Base-by-base conservation (phyloP, 2,113 vertebrate genomes). In the Coreoperca whiteheadi region DNA sequence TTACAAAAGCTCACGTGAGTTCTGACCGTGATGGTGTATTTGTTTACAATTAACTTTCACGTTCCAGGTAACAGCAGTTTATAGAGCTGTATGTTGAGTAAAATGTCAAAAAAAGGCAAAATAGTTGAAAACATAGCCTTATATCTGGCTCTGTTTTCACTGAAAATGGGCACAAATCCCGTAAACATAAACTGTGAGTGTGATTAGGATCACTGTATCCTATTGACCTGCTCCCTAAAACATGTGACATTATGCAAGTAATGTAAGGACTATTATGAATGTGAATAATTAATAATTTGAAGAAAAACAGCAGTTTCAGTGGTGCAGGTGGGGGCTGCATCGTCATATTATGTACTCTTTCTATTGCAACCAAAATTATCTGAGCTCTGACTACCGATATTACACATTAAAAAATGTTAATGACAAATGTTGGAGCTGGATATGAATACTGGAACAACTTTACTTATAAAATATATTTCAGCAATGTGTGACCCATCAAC, bases 211-310 rank as follows among this genome's bases (percentile, higher is more conserved):
- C 12, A 48, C 25, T 63, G 30, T 78, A 74, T 71, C 72, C 69
- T 66, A 6, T 86, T 65, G 56, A 83, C 63, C 30, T 63, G 46
- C 23, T 74, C 48, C 16, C 4, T 41, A 30, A 82, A 83, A 76
- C 86, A 81, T 21, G 77, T 79, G 83, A 89, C 82, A 50, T 68
- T 77, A 53, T 28, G 37, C 48, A 91, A 90, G 83, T n/a, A n/a
- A n/a, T n/a, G n/a, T n/a, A 1, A 57, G 8, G 34, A 66, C 16
- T 76, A 48, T 18, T 48, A 12, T 34, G 20, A 54, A 46, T 69
- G 78, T 71, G 74, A 84, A 76, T 79, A 30, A 81, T 71, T 77
- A n/a, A 73, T 39, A 0, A 63, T 39, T 51, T 14, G n/a, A 37
- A 50, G 59, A 10, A 0, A 34, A 86, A 41, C 25, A 57, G 30